phyloP scores from a whole-genome alignment of 2,113 vertebrate genomes.

The Scomber scombrus region DNA sequence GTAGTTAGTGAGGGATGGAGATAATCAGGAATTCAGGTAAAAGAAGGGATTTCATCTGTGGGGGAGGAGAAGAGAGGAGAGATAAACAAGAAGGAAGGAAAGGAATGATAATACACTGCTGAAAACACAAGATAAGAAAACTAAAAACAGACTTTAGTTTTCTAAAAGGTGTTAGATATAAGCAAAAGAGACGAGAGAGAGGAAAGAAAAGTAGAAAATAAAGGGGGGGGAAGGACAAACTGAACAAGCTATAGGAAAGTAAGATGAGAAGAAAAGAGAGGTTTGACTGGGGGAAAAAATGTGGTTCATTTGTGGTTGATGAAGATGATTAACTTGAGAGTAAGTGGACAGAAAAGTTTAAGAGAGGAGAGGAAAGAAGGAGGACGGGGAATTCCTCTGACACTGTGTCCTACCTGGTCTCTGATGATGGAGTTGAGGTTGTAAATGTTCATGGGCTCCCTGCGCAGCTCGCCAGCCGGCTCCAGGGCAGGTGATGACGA shows the following conservation, averaged over 20 bases:
- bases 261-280: not conserved
- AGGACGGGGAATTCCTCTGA: not conserved
- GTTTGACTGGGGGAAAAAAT: no score
- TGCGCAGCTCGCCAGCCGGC: slow-evolving; percentile 89
- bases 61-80: not conserved
- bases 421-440: slow-evolving; percentile 97
- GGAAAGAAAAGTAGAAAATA: not conserved
- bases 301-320: not conserved
- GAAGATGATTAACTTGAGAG: not conserved
- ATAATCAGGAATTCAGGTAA: not conserved
- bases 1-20: not conserved
- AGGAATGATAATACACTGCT: not conserved
- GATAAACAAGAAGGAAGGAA: not conserved
- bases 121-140: not conserved
- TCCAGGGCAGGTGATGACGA: slow-evolving; percentile 91
- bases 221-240: no score
- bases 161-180: not conserved
- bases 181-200: not conserved
- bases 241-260: no score
- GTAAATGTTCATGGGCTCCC: slow-evolving; percentile 96
- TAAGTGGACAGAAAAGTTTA: not conserved
- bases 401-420: slow-evolving; percentile 92
- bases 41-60: no score
- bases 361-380: not conserved
- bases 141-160: not conserved